phyloP scores from a whole-genome alignment of 1,140 invertebrate genomes.

The Rhopalosiphum maidis region DNA sequence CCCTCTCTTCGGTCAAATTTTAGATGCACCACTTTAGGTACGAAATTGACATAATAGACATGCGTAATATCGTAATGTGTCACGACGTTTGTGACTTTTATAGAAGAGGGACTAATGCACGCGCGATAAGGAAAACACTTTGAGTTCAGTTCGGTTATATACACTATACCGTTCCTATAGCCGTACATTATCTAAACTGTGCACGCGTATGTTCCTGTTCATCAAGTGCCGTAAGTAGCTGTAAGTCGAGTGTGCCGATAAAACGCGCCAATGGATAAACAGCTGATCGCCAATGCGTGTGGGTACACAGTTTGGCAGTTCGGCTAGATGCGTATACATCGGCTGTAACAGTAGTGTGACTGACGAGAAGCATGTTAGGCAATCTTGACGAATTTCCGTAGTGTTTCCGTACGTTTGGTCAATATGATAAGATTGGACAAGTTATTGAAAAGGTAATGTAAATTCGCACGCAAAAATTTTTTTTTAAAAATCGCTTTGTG shows the following conservation, averaged over 20 bases:
- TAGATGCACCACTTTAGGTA: not conserved
- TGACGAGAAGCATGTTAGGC: not conserved
- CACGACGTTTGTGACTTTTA: not conserved
- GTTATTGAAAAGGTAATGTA: conserved; percentile 39
- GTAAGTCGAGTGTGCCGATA: not conserved
- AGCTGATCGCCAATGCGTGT: not conserved
- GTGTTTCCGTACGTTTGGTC: not conserved
- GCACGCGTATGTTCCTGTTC: not conserved
- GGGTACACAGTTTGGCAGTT: too few species aligned
- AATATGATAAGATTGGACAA: conserved; percentile 42
- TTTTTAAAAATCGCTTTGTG: not conserved
- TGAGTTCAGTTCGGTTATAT: not conserved
- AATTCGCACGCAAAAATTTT: not conserved
- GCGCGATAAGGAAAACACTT: not conserved
- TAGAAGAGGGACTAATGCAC: not conserved
- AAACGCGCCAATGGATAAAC: not conserved
- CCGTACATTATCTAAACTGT: not conserved
- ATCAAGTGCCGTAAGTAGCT: not conserved
- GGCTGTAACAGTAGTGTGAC: not conserved
- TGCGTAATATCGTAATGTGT: not conserved
- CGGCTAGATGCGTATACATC: too few species aligned
- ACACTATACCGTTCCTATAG: not conserved
- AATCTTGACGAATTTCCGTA: not conserved
- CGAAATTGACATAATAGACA: not conserved
- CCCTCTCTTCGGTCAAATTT: too few species aligned